Conservation (phyloP, 1,140 invertebrate species). For the Drosophila tsacasi region DNA sequence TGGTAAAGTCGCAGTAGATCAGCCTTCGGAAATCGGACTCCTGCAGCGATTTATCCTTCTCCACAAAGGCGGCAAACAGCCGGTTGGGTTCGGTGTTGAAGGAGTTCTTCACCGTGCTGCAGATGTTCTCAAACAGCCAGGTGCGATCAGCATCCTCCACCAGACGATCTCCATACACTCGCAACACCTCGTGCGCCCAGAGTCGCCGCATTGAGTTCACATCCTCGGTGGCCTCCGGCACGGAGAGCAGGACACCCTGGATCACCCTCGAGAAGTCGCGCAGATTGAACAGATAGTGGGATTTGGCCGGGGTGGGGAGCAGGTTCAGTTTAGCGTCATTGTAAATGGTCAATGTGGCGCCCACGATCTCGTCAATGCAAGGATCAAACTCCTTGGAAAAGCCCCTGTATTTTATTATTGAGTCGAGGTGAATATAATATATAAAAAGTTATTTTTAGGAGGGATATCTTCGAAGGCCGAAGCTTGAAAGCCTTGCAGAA, state of each 20-base stretch:
- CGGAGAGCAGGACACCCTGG: slow-evolving; percentile 95
- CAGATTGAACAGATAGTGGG: slow-evolving; percentile 97
- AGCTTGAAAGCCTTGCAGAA: background rate
- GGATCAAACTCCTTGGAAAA: slow-evolving; percentile 98
- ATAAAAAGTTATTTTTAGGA: background rate
- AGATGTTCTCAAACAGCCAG: slow-evolving; percentile 92
- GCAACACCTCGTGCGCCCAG: slow-evolving; percentile 97
- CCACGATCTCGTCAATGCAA: slow-evolving; percentile 95
- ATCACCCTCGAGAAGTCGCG: slow-evolving; percentile 97
- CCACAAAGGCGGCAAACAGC: slow-evolving; percentile 83
- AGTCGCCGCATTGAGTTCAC: slow-evolving; percentile 95
- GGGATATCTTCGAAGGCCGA: slow-evolving; percentile 13
- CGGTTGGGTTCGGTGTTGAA: slow-evolving; percentile 83
- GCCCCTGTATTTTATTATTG: slow-evolving; percentile 87
- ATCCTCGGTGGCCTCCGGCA: slow-evolving; percentile 96
- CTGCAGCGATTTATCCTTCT: slow-evolving; percentile 58
- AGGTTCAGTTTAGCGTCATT: slow-evolving; percentile 93
- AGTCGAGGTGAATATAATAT: background rate
- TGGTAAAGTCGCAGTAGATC: slow-evolving; percentile 97
- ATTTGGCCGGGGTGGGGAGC: slow-evolving; percentile 95
- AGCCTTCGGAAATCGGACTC: slow-evolving; percentile 92
- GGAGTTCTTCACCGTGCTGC: slow-evolving; percentile 86
- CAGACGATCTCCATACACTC: slow-evolving; percentile 97
- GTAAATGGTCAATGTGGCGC: slow-evolving; percentile 94
- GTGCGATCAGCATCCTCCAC: slow-evolving; percentile 92